Percentiles rank a stretch among this genome's conserved stretches.
Evolutionary conservation across 2,797 vertebrate genomes (phyloP).

Genomic region (Diplodus puntazzo): DNA sequence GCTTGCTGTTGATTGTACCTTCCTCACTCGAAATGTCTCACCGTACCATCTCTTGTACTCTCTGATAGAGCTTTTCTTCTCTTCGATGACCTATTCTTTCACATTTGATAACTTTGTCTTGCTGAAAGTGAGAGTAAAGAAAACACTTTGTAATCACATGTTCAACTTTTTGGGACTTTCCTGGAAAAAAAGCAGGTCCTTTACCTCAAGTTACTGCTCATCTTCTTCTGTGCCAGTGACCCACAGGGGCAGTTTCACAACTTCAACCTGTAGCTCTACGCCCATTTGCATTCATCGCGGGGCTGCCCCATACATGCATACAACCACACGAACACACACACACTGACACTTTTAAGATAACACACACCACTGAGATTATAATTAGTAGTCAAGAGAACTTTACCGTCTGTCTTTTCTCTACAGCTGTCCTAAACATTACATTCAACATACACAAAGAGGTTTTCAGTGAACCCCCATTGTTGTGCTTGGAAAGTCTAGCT

Average conservation of each 20-base stretch:
- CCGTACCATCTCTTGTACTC: background rate
- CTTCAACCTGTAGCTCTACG: slow-evolving; percentile 61
- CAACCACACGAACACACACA: background rate
- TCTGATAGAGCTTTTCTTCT: background rate
- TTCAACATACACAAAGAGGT: slow-evolving; percentile 23
- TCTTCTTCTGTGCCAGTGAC: slow-evolving; percentile 34
- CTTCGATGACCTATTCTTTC: background rate
- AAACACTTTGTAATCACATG: slow-evolving; percentile 6
- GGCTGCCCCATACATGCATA: slow-evolving; percentile 55
- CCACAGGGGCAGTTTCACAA: slow-evolving; percentile 64
- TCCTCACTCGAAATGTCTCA: background rate
- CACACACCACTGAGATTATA: slow-evolving; percentile 1
- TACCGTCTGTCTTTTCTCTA: slow-evolving; percentile 7
- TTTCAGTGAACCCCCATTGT: slow-evolving; percentile 41
- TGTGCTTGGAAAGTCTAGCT: slow-evolving; percentile 56
- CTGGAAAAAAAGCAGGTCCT: slow-evolving; percentile 18
- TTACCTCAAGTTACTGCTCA: slow-evolving; percentile 4
- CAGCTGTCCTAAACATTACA: slow-evolving; percentile 13
- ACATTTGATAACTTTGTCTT: slow-evolving; percentile 7
- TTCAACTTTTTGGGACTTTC: slow-evolving; percentile 56
- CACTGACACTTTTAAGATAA: slow-evolving; percentile 28
- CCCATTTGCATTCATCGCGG: slow-evolving; percentile 51
- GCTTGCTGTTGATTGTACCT: no score
- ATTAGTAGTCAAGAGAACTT: background rate
- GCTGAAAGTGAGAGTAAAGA: slow-evolving; percentile 26